These are phyloP conservation scores for Rhodinocichla rosea DNA, from an alignment of 2,113 vertebrate species.

Conservation along the genomic window DNA sequence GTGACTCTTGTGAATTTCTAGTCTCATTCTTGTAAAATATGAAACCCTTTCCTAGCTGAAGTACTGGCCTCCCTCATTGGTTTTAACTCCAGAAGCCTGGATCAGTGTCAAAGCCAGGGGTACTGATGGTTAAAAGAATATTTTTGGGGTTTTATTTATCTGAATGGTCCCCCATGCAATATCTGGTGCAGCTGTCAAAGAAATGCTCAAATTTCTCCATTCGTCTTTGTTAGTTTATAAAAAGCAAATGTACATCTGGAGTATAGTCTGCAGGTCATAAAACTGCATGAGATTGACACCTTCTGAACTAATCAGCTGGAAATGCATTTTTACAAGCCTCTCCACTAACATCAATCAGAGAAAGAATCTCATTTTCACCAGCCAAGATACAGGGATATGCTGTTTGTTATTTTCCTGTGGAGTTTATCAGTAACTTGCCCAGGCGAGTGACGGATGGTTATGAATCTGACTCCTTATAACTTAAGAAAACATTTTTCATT, in stretches of 20 bases:
- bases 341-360: slow-evolving; percentile 80
- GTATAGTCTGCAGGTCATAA: slow-evolving; percentile 78
- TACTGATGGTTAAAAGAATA: slow-evolving; percentile 4
- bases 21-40: background rate
- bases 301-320: slow-evolving; percentile 85
- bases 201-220: slow-evolving; percentile 75
- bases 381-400: slow-evolving; percentile 70
- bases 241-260: slow-evolving; percentile 84
- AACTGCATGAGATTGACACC: slow-evolving; percentile 79
- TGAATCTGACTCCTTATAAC: slow-evolving; percentile 75
- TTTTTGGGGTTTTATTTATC: background rate
- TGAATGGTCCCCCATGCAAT: slow-evolving; percentile 55
- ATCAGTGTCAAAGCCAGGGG: background rate
- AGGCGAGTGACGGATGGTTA: slow-evolving; percentile 79
- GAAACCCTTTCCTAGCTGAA: background rate
- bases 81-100: background rate
- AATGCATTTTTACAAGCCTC: slow-evolving; percentile 84
- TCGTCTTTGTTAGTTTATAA: slow-evolving; percentile 89
- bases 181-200: slow-evolving; percentile 61
- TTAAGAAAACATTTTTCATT: slow-evolving; percentile 76
- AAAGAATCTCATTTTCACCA: slow-evolving; percentile 82
- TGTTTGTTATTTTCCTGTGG: slow-evolving; percentile 78
- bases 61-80: background rate
- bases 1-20: background rate
- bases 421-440: slow-evolving; percentile 80